phyloP scores from a whole-genome alignment of 2,113 vertebrate genomes.

The Eidolon helvum region DNA sequence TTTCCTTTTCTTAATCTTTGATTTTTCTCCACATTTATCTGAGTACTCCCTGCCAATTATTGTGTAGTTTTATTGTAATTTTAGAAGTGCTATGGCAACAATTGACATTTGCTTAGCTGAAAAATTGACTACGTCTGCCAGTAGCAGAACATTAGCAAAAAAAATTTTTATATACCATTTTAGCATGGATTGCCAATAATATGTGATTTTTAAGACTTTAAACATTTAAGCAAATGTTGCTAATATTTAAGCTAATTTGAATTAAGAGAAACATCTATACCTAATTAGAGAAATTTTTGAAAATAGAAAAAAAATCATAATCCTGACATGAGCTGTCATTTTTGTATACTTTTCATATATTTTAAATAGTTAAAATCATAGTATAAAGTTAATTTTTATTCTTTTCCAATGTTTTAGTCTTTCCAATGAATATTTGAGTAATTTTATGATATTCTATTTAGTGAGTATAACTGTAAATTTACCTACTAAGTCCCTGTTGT shows the following conservation, averaged over 20 bases:
- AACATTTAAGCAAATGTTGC: constrained; percentile 30
- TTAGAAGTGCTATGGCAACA: constrained; percentile 45
- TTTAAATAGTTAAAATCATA: constrained; percentile 10
- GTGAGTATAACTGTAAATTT: not conserved
- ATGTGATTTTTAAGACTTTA: constrained; percentile 41
- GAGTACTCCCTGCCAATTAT: not conserved
- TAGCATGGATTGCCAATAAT: constrained; percentile 26
- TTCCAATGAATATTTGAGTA: constrained; percentile 25
- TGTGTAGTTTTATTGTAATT: constrained; percentile 41
- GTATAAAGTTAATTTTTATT: constrained; percentile 14
- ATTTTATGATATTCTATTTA: not conserved
- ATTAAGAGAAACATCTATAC: not conserved
- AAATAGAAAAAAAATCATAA: constrained; percentile 20
- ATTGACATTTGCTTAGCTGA: constrained; percentile 66
- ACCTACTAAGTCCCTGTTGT: not conserved
- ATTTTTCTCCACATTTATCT: constrained; percentile 15
- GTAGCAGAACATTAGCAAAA: constrained; percentile 44
- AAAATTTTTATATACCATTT: constrained; percentile 30
- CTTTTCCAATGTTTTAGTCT: not conserved
- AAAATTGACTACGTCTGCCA: constrained; percentile 29
- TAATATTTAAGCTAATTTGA: constrained; percentile 41
- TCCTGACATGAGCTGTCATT: not conserved
- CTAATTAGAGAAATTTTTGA: not conserved
- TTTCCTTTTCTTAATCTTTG: constrained; percentile 38
- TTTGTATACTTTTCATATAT: not conserved